phyloP scores from a whole-genome alignment of 2,113 vertebrate species.

The Hyla sarda region DNA sequence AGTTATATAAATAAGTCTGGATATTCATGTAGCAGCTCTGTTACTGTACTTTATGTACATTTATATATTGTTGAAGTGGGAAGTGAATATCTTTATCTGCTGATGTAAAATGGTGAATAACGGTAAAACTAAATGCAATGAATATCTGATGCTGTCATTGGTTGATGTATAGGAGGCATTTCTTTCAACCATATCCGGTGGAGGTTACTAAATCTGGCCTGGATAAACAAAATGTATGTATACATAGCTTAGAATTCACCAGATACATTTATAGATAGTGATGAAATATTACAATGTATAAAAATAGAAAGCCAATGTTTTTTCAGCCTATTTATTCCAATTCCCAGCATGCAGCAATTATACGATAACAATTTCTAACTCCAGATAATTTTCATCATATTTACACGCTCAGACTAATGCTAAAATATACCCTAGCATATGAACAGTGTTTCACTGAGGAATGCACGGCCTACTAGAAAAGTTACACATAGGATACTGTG shows the following conservation, averaged over 20 bases:
- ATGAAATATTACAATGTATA: not conserved
- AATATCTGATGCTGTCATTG: not conserved
- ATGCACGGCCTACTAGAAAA: not conserved
- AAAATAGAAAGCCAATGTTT: slow-evolving; percentile 1
- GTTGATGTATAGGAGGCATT: slow-evolving; percentile 17
- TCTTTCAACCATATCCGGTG: not conserved
- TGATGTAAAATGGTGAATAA: too few species aligned
- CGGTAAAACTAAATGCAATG: not conserved
- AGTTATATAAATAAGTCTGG: too few species aligned
- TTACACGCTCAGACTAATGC: not conserved
- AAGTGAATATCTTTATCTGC: too few species aligned
- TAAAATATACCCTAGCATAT: not conserved
- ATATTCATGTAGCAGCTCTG: too few species aligned
- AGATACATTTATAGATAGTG: not conserved
- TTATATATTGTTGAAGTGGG: too few species aligned
- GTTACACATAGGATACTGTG: too few species aligned
- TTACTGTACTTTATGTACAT: too few species aligned
- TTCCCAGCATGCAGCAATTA: not conserved
- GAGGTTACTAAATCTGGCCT: not conserved
- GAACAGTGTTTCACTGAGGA: not conserved
- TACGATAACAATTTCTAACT: not conserved
- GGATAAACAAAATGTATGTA: slow-evolving; percentile 6
- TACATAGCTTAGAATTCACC: not conserved
- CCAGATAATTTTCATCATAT: not conserved
- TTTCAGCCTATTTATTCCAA: not conserved